Evolutionary conservation across 1,140 invertebrate species (phyloP).

Genomic region (fruit fly (Drosophila melanogaster)): DNA sequence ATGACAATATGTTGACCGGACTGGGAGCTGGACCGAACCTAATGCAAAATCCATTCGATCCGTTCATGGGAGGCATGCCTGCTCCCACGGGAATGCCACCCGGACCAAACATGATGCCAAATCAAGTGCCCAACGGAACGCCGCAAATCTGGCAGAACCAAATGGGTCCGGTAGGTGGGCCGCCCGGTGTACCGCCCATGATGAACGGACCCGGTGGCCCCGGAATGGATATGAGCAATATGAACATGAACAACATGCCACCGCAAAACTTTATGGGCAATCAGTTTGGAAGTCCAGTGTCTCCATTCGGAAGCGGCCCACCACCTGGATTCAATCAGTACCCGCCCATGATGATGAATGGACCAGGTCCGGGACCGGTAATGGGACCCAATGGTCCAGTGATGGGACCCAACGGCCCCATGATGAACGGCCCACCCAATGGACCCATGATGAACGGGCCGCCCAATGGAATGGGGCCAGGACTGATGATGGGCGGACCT

Average conservation of each 20-base stretch:
- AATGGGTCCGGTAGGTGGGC: constrained; percentile 37
- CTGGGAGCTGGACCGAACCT: constrained; percentile 58
- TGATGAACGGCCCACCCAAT: constrained; percentile 69
- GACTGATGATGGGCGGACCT: constrained; percentile 81
- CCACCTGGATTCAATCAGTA: constrained; percentile 63
- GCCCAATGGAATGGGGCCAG: constrained; percentile 33
- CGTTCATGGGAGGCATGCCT: constrained; percentile 42
- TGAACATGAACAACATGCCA: constrained; percentile 49
- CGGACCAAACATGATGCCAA: constrained; percentile 29
- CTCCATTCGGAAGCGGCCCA: constrained; percentile 48
- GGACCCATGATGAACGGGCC: constrained; percentile 85
- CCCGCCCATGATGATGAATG: constrained; percentile 80
- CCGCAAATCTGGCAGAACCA: constrained; percentile 67
- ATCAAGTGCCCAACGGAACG: constrained; percentile 43
- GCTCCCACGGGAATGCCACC: constrained; percentile 21
- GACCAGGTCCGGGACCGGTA: constrained; percentile 72
- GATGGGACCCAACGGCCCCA: constrained; percentile 82
- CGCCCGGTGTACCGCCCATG: constrained; percentile 36
- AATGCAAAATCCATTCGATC: constrained; percentile 69
- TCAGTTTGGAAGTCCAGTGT: constrained; percentile 62
- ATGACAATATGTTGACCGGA: constrained; percentile 85
- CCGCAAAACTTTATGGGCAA: constrained; percentile 64
- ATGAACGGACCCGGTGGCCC: constrained; percentile 49
- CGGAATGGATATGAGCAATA: constrained; percentile 59
- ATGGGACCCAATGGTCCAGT: constrained; percentile 33